Conservation (phyloP, 2,888 invertebrate genomes). For the Leptopilina syphax region DNA sequence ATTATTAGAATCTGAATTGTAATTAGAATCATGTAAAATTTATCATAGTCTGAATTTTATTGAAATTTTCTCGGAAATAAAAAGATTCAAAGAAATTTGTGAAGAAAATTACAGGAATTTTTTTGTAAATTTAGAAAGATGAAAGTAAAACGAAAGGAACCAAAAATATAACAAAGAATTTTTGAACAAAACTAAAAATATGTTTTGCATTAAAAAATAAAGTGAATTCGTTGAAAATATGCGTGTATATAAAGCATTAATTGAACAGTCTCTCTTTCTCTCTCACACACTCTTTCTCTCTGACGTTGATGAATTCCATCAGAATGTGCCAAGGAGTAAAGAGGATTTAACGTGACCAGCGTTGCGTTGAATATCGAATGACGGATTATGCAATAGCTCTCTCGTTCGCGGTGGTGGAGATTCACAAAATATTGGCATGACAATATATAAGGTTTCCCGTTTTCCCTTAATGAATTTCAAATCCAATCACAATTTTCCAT, state of each 20-base stretch:
- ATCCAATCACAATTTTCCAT: constrained; percentile 7
- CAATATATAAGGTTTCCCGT: constrained; percentile 6
- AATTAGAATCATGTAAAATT: no score
- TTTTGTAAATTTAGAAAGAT: no score
- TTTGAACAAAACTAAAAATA: background rate
- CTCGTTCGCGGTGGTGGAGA: background rate
- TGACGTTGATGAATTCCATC: background rate
- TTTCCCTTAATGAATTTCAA: constrained; percentile 8
- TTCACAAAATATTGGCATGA: constrained; percentile 6
- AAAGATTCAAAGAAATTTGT: no score
- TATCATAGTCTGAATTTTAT: no score
- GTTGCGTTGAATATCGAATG: constrained; percentile 47
- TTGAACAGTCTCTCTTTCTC: background rate
- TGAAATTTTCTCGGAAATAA: no score
- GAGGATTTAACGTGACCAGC: constrained; percentile 49
- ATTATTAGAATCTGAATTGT: no score
- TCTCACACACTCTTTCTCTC: no score
- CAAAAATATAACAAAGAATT: no score
- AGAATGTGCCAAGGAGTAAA: constrained; percentile 34
- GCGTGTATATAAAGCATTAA: background rate
- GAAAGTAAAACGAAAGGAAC: no score
- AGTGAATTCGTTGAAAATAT: background rate
- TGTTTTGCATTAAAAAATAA: background rate
- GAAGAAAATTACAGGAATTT: no score
- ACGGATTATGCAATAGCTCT: constrained; percentile 48